These are phyloP conservation scores for Propithecus perrieri DNA, from an alignment of 2,797 vertebrate genomes.

Conservation along the genomic window DNA sequence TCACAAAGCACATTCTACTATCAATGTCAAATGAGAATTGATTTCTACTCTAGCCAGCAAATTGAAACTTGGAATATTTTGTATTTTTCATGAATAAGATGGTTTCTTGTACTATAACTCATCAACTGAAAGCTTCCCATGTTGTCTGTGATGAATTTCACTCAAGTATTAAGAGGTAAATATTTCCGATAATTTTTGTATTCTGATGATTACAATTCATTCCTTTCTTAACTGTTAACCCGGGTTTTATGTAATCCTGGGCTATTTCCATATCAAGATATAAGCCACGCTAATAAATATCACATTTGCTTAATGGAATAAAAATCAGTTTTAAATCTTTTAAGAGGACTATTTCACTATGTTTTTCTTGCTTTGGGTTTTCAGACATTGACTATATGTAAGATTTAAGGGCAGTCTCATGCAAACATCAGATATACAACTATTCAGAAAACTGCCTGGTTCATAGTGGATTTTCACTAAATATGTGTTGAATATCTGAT, in stretches of 20 bases:
- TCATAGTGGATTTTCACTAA: background rate
- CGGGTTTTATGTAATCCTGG: background rate
- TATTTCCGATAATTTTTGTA: background rate
- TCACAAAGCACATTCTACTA: background rate
- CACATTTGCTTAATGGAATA: background rate
- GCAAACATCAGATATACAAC: background rate
- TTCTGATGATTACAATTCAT: background rate
- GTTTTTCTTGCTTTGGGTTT: background rate
- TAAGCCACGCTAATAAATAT: background rate
- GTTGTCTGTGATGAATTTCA: background rate
- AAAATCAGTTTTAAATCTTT: background rate
- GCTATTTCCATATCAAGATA: background rate
- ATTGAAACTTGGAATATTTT: constrained; percentile 12
- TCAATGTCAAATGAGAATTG: background rate
- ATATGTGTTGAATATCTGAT: background rate
- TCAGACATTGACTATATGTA: background rate
- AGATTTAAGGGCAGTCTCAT: background rate
- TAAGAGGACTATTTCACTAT: background rate
- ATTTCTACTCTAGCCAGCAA: background rate
- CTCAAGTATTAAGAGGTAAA: background rate
- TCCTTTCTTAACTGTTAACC: background rate
- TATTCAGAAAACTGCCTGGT: background rate
- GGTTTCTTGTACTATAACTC: background rate
- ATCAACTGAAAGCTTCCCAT: background rate
- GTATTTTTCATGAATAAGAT: background rate